Percentiles rank a stretch among this genome's conserved stretches.
Conservation (phyloP, 2,888 invertebrate species). For the Abscondita cerata region DNA sequence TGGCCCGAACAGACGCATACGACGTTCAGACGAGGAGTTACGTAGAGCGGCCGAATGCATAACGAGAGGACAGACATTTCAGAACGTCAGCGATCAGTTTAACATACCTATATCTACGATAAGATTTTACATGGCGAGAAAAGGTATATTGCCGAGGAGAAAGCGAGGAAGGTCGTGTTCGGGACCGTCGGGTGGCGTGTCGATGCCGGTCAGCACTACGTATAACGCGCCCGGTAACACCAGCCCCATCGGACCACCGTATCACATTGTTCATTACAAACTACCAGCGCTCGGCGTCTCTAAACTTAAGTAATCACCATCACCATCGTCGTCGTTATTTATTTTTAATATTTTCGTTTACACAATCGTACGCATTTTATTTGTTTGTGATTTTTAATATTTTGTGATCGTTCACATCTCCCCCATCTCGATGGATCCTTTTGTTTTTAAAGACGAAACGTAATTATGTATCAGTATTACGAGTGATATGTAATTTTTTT, state of each 20-base stretch:
- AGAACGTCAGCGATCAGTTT: constrained; percentile 85
- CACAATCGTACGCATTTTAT: background rate
- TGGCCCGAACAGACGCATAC: constrained; percentile 62
- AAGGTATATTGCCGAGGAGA: constrained; percentile 80
- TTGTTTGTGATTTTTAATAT: constrained; percentile 13
- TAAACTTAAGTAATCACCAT: constrained; percentile 53
- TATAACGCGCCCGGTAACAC: constrained; percentile 59
- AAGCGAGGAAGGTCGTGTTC: constrained; percentile 72
- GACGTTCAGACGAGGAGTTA: constrained; percentile 78
- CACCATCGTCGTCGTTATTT: constrained; percentile 5
- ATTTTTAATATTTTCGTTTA: too few relatives aligned
- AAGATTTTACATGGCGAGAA: constrained; percentile 87
- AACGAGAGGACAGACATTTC: constrained; percentile 86
- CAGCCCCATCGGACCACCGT: constrained; percentile 76
- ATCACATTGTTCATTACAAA: constrained; percentile 79
- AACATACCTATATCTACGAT: constrained; percentile 89
- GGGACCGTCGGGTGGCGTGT: constrained; percentile 59
- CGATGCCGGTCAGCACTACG: constrained; percentile 52
- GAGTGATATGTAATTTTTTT: background rate
- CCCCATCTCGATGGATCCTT: too few relatives aligned
- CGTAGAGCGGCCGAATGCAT: constrained; percentile 86
- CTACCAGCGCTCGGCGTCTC: constrained; percentile 69
- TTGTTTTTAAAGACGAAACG: constrained; percentile 8
- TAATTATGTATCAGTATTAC: constrained; percentile 11
- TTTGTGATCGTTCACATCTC: background rate